These are phyloP conservation scores for Dendrocincla fuliginosa DNA, from an alignment of 2,797 vertebrate species.

Conservation along the genomic window DNA sequence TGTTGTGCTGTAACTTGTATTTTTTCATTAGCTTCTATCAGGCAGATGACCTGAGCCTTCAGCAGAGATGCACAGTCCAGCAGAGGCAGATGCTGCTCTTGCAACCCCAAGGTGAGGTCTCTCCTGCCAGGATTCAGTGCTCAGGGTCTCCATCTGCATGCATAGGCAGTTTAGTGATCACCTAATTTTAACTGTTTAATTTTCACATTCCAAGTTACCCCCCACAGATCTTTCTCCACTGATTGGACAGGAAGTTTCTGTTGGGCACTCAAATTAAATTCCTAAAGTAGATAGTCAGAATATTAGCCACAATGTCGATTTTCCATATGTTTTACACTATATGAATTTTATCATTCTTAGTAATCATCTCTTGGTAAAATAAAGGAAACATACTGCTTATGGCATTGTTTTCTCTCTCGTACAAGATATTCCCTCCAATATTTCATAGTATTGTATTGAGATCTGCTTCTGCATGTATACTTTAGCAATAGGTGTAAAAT, in stretches of 20 bases:
- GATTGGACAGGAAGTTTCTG: neutral
- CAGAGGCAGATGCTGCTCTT: neutral
- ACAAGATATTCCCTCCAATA: fast-evolving
- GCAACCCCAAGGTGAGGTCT: neutral
- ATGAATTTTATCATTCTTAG: neutral
- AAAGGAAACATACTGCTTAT: neutral
- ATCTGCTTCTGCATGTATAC: neutral
- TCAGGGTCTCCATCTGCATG: neutral
- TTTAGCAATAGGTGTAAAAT: neutral
- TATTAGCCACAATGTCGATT: neutral
- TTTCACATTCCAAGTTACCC: neutral
- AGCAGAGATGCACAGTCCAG: neutral
- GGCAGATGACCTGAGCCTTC: neutral
- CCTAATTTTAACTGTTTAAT: neutral
- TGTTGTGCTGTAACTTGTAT: neutral
- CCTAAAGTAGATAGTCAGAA: neutral
- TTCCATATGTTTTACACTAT: neutral
- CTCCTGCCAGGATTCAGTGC: neutral
- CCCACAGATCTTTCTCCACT: neutral
- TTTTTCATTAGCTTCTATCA: neutral
- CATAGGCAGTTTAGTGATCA: neutral
- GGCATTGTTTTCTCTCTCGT: neutral
- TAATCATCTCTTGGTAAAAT: neutral
- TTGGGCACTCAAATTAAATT: neutral
- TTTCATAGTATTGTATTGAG: neutral